These are phyloP conservation scores for Calyptomena viridis DNA, from an alignment of 2,113 vertebrate genomes.

Conservation along the genomic window DNA sequence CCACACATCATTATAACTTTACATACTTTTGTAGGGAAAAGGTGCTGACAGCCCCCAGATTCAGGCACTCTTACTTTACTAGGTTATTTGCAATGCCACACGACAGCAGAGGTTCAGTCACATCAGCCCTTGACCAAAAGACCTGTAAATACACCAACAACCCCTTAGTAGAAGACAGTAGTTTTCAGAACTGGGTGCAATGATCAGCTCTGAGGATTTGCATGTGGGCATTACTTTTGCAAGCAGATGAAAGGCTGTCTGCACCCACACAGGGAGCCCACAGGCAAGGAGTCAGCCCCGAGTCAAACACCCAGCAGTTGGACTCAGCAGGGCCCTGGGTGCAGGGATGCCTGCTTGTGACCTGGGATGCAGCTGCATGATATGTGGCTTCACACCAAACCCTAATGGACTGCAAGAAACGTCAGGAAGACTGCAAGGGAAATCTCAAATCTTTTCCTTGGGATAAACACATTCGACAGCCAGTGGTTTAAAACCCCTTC, in stretches of 20 bases:
- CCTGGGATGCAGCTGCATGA: background rate
- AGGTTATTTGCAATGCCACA: background rate
- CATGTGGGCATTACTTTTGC: background rate
- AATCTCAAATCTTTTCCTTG: background rate
- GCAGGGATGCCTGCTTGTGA: background rate
- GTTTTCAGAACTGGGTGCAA: background rate
- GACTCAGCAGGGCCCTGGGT: too few species aligned
- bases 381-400: background rate
- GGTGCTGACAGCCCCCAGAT: background rate
- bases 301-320: accelerated
- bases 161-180: accelerated
- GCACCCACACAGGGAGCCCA: background rate
- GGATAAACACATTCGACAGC: background rate
- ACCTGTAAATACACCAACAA: background rate
- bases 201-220: background rate
- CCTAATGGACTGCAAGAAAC: background rate
- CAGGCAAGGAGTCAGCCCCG: accelerated
- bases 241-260: background rate
- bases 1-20: background rate
- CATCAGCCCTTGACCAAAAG: background rate
- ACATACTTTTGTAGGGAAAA: background rate
- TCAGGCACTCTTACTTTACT: background rate
- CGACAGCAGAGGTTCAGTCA: background rate
- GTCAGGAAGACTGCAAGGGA: background rate
- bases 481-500: background rate